Base-by-base conservation (phyloP, 2,797 vertebrate species). In the Myiothlypis chrysogaster region DNA sequence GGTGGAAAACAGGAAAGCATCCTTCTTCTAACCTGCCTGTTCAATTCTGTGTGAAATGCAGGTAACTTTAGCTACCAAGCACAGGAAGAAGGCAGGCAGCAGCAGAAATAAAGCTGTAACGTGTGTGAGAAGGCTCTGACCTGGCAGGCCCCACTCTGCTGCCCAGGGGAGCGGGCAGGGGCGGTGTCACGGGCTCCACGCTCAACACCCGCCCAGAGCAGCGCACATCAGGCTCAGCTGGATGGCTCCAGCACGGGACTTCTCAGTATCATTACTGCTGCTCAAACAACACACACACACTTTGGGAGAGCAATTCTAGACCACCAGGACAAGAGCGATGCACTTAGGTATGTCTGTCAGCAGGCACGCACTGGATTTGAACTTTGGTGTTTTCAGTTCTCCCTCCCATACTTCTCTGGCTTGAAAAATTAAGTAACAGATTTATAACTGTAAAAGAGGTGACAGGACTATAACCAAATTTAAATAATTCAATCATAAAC, bases 141-240 rank as follows among this genome's bases (percentile, higher is more conserved):
- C 1, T 0, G 22, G 64, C 79, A 41, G 5, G 41, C 14, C 18
- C 7, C 10, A 5, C 9, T 6, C 1, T 27, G 35, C 12, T 53
- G 21, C n/a, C 32, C 20, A 41, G 53, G 6, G 52, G 4, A 61
- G 37, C 0, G 4, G 55, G 32, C 1, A 34, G 9, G 13, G 35
- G 13, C 1, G 19, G 39, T 2, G 66, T 14, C 34, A 12, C 27
- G 1, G 28, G 24, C 44, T 75, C 7, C 0, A 0, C 6, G 13
- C 56, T 34, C 56, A 11, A 7, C 71, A 16, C 59, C 5, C 6
- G 20, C 24, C 32, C 43, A 49, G 4, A 73, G 85, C n/a, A 23
- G 8, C 3, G 6, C 37, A 44, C 56, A 7, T 3, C 34, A 14
- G 43, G 37, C 19, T 14, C 34, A 75, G 57, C 56, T 12, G 47